phyloP scores from a whole-genome alignment of 1,140 invertebrate genomes.

The Drosophila repletoides region DNA sequence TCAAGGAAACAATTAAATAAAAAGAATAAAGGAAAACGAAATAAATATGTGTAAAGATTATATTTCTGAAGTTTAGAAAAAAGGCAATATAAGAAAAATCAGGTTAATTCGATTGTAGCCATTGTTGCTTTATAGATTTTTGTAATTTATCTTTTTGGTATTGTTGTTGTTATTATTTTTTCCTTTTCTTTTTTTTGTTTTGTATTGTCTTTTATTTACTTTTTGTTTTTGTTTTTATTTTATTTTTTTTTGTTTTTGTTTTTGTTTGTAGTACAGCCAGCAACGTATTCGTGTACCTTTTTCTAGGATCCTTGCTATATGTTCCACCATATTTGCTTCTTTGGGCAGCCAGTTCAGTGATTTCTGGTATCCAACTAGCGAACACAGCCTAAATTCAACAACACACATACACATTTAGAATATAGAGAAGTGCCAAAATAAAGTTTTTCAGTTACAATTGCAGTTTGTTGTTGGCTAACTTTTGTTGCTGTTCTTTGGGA shows the following conservation, averaged over 20 bases:
- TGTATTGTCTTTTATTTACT: conserved; percentile 46
- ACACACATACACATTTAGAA: conserved; percentile 81
- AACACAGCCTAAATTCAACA: conserved; percentile 93
- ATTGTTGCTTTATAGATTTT: conserved; percentile 54
- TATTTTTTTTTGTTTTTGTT: conserved; percentile 44
- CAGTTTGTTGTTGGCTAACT: conserved; percentile 32
- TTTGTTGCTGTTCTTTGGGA: conserved; percentile 22
- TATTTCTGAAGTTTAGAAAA: conserved; percentile 69
- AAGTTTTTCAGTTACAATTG: conserved; percentile 33
- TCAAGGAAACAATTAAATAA: conserved; percentile 40
- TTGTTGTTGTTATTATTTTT: conserved; percentile 42
- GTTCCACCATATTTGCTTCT: conserved; percentile 98
- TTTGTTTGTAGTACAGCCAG: conserved; percentile 73
- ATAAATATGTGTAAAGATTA: conserved; percentile 2
- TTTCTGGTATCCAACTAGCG: conserved; percentile 99
- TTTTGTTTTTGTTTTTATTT: conserved; percentile 52
- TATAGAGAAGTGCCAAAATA: conserved; percentile 44
- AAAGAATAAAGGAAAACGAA: conserved; percentile 26
- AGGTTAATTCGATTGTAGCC: conserved; percentile 66
- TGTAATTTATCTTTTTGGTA: conserved; percentile 28
- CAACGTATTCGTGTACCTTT: conserved; percentile 90
- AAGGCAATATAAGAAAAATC: conserved; percentile 57
- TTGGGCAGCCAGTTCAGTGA: conserved; percentile 98
- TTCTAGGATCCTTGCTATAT: conserved; percentile 98
- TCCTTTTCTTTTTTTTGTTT: conserved; percentile 54